Evolutionary conservation across 2,797 vertebrate genomes (phyloP).

Genomic region (Thripadectes ignobilis): DNA sequence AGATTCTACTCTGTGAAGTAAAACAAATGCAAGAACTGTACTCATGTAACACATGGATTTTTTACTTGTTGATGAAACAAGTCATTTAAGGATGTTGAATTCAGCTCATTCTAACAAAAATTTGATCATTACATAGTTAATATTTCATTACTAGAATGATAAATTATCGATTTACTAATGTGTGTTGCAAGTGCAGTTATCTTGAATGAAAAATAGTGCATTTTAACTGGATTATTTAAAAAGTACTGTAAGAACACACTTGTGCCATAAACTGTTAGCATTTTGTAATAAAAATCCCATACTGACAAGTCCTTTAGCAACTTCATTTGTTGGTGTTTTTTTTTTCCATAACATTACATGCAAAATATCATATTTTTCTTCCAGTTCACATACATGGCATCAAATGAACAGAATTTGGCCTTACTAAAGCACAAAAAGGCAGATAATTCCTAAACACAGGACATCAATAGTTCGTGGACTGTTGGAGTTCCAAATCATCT

Average conservation of each 20-base stretch:
- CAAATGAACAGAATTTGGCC: not conserved
- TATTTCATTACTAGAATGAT: not conserved
- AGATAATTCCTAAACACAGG: not conserved
- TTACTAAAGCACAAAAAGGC: not conserved
- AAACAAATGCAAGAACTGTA: not conserved
- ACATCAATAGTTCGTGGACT: not conserved
- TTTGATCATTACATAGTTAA: not conserved
- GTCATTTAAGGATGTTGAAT: not conserved
- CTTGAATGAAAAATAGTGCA: not conserved
- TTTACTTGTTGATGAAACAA: not conserved
- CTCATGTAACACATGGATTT: not conserved
- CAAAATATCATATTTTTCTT: not conserved
- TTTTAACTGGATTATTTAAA: not conserved
- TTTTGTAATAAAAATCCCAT: not conserved
- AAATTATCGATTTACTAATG: not conserved
- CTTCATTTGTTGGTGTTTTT: not conserved
- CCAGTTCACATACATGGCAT: not conserved
- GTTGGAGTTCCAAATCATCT: not conserved
- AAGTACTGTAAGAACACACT: not conserved
- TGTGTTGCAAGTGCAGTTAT: not conserved
- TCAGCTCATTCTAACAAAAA: not conserved
- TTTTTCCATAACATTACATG: not conserved
- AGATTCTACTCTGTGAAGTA: not conserved
- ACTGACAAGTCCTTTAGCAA: not conserved
- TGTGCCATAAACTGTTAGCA: not conserved